A percentile compares a stretch with the other conserved stretches of the same genome.
These are phyloP conservation scores for Microlaimidae sp. DNA, from an alignment of 2,888 invertebrate species.

Conservation along the genomic window DNA sequence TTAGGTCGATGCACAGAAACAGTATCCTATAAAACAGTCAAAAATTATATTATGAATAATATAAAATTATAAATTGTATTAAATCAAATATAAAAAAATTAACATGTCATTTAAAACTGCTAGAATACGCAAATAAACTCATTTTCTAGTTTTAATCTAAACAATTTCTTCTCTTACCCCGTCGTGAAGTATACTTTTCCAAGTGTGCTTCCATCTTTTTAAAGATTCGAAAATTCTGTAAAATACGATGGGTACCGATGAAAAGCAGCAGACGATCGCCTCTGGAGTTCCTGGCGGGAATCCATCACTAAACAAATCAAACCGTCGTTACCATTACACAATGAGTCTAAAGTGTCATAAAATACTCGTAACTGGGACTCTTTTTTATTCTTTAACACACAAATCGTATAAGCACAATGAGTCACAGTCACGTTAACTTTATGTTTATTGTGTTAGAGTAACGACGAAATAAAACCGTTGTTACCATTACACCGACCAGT, in stretches of 20 bases:
- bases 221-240: conserved; percentile 87
- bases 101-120: conserved; percentile 5
- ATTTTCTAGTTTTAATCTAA: too few species aligned
- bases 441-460: too few species aligned
- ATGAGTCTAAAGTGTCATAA: too few species aligned
- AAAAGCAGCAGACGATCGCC: conserved; percentile 85
- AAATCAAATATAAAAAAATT: too few species aligned
- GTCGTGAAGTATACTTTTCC: conserved; percentile 91
- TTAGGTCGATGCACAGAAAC: conserved; percentile 95
- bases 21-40: conserved; percentile 60
- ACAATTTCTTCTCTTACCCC: conserved; percentile 33
- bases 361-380: too few species aligned
- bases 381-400: too few species aligned
- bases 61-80: conserved; percentile 8
- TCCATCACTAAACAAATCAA: conserved; percentile 57
- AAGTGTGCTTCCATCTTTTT: conserved; percentile 96
- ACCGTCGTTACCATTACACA: too few species aligned
- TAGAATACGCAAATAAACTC: not conserved
- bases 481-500: too few species aligned
- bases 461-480: too few species aligned
- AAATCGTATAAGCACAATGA: too few species aligned
- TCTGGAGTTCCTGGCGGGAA: conserved; percentile 85
- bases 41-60: not conserved
- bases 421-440: too few species aligned
- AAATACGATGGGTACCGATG: conserved; percentile 92